Base-by-base conservation (phyloP, 2,797 vertebrate species). In the Tapirus indicus region DNA sequence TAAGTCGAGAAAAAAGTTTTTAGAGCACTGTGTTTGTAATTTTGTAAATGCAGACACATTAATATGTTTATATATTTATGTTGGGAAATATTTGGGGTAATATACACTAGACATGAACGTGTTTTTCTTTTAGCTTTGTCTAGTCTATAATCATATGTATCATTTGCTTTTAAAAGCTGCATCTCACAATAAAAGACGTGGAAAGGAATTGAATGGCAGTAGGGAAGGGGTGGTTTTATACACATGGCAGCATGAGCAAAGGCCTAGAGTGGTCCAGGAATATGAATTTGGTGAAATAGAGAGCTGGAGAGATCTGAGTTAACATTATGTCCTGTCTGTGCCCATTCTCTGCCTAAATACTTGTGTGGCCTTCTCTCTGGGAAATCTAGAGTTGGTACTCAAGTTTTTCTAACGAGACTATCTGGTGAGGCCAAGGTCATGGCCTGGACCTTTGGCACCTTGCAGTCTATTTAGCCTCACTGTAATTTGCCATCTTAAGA, bases 161-260 rank as follows among this genome's bases (percentile, higher is more conserved):
- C 10, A 82, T 86, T 95, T 66, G 3, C 60, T 95, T 93, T 95
- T 86, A 79, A 92, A 95, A 79, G 29, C n/a, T 77, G 17, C 21
- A 44, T 95, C n/a, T 96, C 32, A 64, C 9, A 56, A 29, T 92
- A 38, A 69, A 41, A 93, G 92, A 58, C 38, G 18, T 6, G 7
- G 13, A 52, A 44, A 78, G 17, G 38, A 85, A n/a, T 20, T 41
- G 35, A 82, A 27, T 71, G 35, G 29, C 41, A 58, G 49, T 20
- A 72, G 41, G 52, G 92, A 93, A 75, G 38, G 41, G 47, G 21
- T 58, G 29, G 66, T 74, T 92, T 94, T 88, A 52, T 56, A n/a
- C 25, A 71, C 0, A 1, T 41, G 69, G 5, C 25, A 23, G 6
- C 32, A 2, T 5, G 49, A 56, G 74, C 35, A 52, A 79, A 95